phyloP scores from a whole-genome alignment of 2,797 vertebrate species.

The Syncerus caffer region DNA sequence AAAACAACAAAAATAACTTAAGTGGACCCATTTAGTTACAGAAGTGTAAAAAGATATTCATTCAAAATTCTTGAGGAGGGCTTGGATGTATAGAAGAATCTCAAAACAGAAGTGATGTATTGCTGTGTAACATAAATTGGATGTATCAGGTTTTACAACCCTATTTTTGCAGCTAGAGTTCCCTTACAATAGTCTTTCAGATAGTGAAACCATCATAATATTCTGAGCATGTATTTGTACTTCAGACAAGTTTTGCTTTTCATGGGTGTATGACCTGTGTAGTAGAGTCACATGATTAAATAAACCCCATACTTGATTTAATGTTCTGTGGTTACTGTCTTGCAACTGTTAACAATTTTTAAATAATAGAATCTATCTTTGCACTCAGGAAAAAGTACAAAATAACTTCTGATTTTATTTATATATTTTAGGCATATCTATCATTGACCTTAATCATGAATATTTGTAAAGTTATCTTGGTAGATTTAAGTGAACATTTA shows the following conservation, averaged over 20 bases:
- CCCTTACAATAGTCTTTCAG: not conserved
- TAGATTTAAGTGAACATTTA: not conserved
- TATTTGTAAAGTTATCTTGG: not conserved
- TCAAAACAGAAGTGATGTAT: not conserved
- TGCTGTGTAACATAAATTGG: not conserved
- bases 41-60: not conserved
- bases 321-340: not conserved
- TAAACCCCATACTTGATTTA: not conserved
- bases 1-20: not conserved
- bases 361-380: not conserved
- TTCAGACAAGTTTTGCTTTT: not conserved
- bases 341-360: not conserved
- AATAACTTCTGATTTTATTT: not conserved
- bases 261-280: not conserved
- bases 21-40: not conserved
- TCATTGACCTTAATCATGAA: not conserved
- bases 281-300: not conserved
- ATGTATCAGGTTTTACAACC: not conserved
- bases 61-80: not conserved
- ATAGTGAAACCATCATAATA: not conserved
- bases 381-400: not conserved
- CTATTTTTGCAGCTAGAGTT: not conserved
- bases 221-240: not conserved
- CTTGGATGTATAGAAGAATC: not conserved
- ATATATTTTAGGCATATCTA: not conserved